These are phyloP conservation scores for Bubo scandiacus DNA, from an alignment of 2,113 vertebrate genomes.

Conservation along the genomic window DNA sequence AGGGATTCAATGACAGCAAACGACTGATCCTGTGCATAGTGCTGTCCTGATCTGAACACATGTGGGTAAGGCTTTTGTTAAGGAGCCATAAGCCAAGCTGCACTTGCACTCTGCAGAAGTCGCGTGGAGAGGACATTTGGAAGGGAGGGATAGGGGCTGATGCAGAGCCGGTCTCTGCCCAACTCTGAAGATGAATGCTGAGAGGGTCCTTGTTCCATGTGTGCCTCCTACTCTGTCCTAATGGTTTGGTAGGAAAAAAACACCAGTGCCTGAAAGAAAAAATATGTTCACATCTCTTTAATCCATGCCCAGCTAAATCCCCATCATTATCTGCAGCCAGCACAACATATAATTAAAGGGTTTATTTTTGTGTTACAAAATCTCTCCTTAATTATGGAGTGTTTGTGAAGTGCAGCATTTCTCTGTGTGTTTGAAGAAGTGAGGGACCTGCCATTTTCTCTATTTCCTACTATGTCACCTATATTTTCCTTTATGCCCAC, in stretches of 20 bases:
- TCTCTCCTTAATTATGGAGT: slow-evolving; percentile 45
- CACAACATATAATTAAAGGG: slow-evolving; percentile 51
- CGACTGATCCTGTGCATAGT: rapidly evolving
- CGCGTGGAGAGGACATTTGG: background rate
- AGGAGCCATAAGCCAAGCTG: background rate
- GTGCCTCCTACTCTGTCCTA: background rate
- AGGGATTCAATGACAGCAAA: background rate
- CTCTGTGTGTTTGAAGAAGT: slow-evolving; percentile 27
- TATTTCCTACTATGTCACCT: background rate
- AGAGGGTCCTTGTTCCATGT: background rate
- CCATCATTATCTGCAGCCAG: slow-evolving; percentile 56
- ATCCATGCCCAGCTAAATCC: slow-evolving; percentile 36
- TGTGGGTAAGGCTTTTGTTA: background rate
- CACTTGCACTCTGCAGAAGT: rapidly evolving
- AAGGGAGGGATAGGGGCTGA: rapidly evolving
- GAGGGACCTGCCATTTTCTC: background rate
- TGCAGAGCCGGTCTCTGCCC: background rate
- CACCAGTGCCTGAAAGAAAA: slow-evolving; percentile 13
- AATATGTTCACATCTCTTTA: slow-evolving; percentile 33
- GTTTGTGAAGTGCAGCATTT: slow-evolving; percentile 38
- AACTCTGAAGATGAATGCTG: background rate
- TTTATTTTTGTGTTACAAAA: slow-evolving; percentile 62
- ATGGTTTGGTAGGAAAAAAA: slow-evolving; percentile 2
- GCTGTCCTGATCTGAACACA: background rate
- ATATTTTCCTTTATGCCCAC: background rate